Evolutionary conservation across 2,888 invertebrate genomes (phyloP), one percentile per base, ranked within the genome.

Genomic region (Ephialtes manifestator): DNA sequence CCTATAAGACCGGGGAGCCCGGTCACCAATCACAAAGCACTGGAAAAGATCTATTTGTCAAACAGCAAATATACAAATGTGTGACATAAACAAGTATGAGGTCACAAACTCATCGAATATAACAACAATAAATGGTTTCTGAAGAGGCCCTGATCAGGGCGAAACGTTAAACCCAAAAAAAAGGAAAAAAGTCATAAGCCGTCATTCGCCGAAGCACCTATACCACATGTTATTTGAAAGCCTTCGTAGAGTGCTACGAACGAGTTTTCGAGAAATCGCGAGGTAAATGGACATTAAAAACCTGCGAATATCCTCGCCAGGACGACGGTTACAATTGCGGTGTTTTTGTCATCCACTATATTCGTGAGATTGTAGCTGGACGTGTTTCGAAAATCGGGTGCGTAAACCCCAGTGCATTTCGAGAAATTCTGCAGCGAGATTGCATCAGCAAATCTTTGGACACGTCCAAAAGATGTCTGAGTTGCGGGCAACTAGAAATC

Each of bases 261-360:
- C 35, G 18, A n/a, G 65, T 83, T 15, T 78, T 72, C 35, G 46
- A 28, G 28, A 67, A 55, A 72, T 83, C 78, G 15, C 35, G 51
- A 15, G 39, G 8, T 31, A 20, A 28, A 35, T 78, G 63, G 43
- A 24, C 51, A 13, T 11, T 71, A n/a, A 11, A 53, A 18, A 20
- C 39, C 13, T 15, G 43, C 43, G 4, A 48, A 65, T 72, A 83
- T 70, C 75, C 68, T 46, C 31, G 24, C 20, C 79, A 83, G 65
- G 48, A 51, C 3, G 79, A 83, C 48, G 74, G 79, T 4, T 79
- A 79, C 31, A 83, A 83, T 74, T 83, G 83, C 39, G 74, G 83
- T 15, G 20, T 83, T 5, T 83, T 83, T 18, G 74, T 83, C 1
- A 53, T 79, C 8, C 63, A 83, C 35, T 83, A 79, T 43, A 58